Evolutionary conservation across 2,113 vertebrate species (phyloP), one percentile per base, ranked within the genome.

Genomic region (Aphyosemion australe): DNA sequence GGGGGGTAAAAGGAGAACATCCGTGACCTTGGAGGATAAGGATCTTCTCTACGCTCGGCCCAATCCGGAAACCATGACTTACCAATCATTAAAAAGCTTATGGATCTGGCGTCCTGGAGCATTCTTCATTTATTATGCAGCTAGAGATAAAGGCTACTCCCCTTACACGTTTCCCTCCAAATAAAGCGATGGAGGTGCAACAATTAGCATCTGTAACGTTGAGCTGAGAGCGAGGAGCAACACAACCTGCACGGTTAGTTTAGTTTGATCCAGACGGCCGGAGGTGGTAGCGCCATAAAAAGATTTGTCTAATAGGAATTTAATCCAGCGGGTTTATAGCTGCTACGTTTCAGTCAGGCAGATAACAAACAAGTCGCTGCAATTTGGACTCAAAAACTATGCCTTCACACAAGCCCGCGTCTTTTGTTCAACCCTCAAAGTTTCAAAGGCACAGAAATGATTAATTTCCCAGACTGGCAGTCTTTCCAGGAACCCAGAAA

Each of bases 41-140:
- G 75, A 86, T 91, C 84, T 84, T 87, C 72, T 90, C 82, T 81
- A 86, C 87, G 88, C 87, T 90, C 84, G 87, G 84, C 69, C 79
- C 61, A 39, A 83, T 75, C 82, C 65, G 79, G 77, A 90, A 88
- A 85, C 78, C 86, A 90, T 88, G 90, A 87, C 84, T 87, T 83
- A 87, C 83, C 87, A 83, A 88, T 89, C 90, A 89, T 88, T 89
- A 87, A 74, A 72, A 69, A 76, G 84, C 86, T 89, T 84, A 85
- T 78, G 52, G 80, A 87, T 83, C 64, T 65, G 73, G 56, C 79
- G 68, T 85, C 76, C 69, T 26, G 42, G 63, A 59, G 51, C 76
- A 63, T 1, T 59, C 70, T 72, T 74, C 76, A 83, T 87, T 83
- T 65, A 82, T 85, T 79, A 79, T 60, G 66, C 74, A 65, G 78